These are phyloP conservation scores for Aleadryas rufinucha DNA, from an alignment of 2,113 vertebrate species.

Conservation along the genomic window DNA sequence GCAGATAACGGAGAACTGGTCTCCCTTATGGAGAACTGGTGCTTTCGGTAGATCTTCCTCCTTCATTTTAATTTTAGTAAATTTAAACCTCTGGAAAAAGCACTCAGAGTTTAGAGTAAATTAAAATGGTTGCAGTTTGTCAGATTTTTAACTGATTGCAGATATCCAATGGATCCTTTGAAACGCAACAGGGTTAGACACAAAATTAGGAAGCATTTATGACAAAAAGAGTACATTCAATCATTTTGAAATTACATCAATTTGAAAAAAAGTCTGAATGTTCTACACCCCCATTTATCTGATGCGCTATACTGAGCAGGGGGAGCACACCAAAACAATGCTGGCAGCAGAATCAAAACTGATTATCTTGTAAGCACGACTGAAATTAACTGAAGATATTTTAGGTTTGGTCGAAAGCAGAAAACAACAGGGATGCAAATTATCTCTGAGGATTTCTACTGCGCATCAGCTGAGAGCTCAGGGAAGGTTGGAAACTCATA, in stretches of 20 bases:
- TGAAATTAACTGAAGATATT: background rate
- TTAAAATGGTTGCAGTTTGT: background rate
- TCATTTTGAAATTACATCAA: background rate
- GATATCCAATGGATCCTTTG: background rate
- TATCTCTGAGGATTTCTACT: background rate
- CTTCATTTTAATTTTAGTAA: background rate
- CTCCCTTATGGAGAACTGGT: background rate
- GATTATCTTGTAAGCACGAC: background rate
- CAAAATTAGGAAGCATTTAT: background rate
- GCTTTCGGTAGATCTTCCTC: background rate
- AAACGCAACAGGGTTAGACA: background rate
- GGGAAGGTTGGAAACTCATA: background rate
- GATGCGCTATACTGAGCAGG: background rate
- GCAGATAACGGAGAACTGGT: background rate
- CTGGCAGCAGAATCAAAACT: background rate
- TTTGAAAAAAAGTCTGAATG: background rate
- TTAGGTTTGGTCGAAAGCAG: background rate
- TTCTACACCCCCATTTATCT: background rate
- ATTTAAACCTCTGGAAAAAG: background rate
- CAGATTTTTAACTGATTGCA: background rate
- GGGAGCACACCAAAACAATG: background rate
- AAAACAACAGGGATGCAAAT: background rate
- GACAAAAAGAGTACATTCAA: background rate
- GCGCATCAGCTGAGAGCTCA: background rate
- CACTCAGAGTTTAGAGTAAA: background rate